Evolutionary conservation across 2,888 invertebrate species (phyloP).

Genomic region (Escarpia spicata): DNA sequence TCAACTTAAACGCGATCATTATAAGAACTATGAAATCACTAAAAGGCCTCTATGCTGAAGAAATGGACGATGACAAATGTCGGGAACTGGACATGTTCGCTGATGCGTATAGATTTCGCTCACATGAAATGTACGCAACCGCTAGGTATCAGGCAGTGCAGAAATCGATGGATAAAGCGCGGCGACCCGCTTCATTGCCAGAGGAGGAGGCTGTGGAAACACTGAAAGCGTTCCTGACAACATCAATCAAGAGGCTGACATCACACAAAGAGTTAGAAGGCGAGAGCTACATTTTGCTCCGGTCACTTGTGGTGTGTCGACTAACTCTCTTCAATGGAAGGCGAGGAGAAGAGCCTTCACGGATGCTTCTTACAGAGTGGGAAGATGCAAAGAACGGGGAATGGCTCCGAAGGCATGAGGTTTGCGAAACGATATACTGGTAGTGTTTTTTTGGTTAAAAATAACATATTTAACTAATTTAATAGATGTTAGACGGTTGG

Average conservation of each 20-base stretch:
- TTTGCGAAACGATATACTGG: conserved; percentile 26
- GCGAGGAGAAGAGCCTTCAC: conserved; percentile 35
- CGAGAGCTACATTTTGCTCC: conserved; percentile 31
- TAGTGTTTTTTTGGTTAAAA: neutral
- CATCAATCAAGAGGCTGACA: neutral
- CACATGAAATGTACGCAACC: neutral
- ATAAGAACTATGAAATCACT: neutral
- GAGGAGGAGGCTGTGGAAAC: neutral
- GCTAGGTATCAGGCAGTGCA: neutral
- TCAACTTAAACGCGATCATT: neutral
- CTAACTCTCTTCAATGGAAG: conserved; percentile 39
- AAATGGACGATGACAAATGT: neutral
- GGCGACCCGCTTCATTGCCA: neutral
- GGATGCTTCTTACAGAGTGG: conserved; percentile 37
- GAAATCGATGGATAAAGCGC: neutral
- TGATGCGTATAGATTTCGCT: neutral
- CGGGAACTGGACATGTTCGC: neutral
- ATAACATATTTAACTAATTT: neutral
- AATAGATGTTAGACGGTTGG: neutral
- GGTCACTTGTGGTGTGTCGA: conserved; percentile 34
- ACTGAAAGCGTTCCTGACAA: neutral
- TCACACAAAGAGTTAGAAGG: conserved; percentile 25
- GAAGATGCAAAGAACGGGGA: conserved; percentile 32
- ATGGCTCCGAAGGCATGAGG: conserved; percentile 33
- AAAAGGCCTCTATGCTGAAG: neutral